Conservation (phyloP, 2,797 vertebrate genomes). For the Megalops cyprinoides region DNA sequence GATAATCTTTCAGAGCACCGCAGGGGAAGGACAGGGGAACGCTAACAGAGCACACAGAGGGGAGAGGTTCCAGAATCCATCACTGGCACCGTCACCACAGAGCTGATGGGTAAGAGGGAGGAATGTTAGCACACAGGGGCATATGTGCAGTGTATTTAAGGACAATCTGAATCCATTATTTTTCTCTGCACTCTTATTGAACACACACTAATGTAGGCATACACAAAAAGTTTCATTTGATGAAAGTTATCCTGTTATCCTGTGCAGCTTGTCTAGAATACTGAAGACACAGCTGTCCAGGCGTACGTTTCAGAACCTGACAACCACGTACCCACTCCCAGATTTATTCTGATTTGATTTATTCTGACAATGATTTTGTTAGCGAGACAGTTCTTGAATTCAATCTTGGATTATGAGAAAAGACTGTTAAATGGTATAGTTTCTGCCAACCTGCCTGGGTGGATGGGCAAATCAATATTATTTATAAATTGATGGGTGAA, state of each 20-base stretch:
- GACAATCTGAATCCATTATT: not conserved
- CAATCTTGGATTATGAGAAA: not conserved
- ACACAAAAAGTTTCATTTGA: not conserved
- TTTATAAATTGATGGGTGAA: not conserved
- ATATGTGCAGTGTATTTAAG: not conserved
- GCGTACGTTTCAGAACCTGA: not conserved
- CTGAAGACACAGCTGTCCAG: not conserved
- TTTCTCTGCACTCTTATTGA: not conserved
- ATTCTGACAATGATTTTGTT: not conserved
- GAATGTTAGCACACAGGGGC: not conserved
- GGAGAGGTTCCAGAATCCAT: conserved; percentile 43
- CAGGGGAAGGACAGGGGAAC: conserved; percentile 19
- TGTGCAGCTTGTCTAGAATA: not conserved
- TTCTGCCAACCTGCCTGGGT: not conserved
- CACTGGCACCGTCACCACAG: conserved; percentile 22
- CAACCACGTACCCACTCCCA: not conserved
- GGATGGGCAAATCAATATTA: not conserved
- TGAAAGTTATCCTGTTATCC: not conserved
- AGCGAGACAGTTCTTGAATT: not conserved
- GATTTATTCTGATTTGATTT: not conserved
- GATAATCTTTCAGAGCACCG: conserved; percentile 41
- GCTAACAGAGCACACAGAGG: conserved; percentile 11
- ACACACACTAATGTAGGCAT: not conserved
- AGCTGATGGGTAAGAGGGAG: conserved; percentile 19
- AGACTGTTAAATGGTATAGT: not conserved